Evolutionary conservation across 2,113 vertebrate species (phyloP), one percentile per base, ranked within the genome.

Genomic region (Chaetorhynchus papuensis): DNA sequence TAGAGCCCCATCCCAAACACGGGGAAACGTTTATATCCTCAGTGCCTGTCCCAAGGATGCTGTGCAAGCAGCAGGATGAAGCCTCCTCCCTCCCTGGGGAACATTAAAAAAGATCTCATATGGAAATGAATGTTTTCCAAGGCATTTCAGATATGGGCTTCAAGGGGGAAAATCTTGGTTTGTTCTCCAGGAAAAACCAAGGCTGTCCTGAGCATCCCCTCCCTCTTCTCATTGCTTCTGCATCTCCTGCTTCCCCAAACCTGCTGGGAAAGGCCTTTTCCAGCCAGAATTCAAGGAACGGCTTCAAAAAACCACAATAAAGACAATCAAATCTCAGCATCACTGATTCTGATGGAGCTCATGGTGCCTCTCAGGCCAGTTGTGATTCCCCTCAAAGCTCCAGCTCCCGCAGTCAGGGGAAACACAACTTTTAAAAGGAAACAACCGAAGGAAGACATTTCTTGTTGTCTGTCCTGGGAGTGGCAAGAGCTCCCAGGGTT

Each of bases 41-140:
- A 6, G 2, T 26, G 39, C 41, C 76, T 45, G 60, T 26, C 45
- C 84, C 45, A 11, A 44, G 57, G 50, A 22, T 4, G 2, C 15
- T 60, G 31, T 39, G 33, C 52, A 30, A 53, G 11, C 27, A 49
- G 68, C 41, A 63, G 74, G 45, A 22, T 6, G 53, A 70, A 92
- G 57, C 52, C 50, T 11, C 26, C 10, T 54, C 47, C 65, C 41
- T 68, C 66, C 4, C 16, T 23, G 33, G 72, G 33, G 70, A 87
- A 78, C 39, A 27, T 11, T 3, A 1, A 16, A 2, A 44, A 9
- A 44, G 66, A 44, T 7, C 22, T 26, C 26, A 1, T 2, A 2
- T 8, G 53, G 57, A 47, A 79, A 61, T 83, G 2, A 5, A 37
- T 44, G 64, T 70, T 47, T 89, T 71, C 71, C 6, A 17, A 80